These are phyloP conservation scores for Drosophila nikananu DNA, from an alignment of 1,140 invertebrate genomes.

Conservation along the genomic window DNA sequence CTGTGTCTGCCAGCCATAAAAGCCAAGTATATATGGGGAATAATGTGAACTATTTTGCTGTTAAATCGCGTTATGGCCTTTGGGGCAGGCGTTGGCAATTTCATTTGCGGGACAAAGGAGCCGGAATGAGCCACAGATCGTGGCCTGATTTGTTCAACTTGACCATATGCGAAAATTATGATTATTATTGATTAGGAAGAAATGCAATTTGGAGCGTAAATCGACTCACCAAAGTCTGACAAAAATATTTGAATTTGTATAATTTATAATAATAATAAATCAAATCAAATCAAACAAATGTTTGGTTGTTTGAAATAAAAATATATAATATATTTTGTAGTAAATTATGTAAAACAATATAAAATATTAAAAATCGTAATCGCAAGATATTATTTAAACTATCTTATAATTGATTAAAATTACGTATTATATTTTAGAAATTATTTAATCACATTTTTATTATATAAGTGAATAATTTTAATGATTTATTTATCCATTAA, in stretches of 20 bases:
- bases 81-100: constrained; percentile 16
- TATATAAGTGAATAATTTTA: too few species aligned
- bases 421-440: too few species aligned
- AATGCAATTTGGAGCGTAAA: neutral
- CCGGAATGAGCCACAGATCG: constrained; percentile 2
- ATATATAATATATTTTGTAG: neutral
- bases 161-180: constrained; percentile 2
- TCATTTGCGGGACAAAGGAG: constrained; percentile 14
- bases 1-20: constrained; percentile 20
- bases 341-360: too few species aligned
- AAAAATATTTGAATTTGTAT: neutral
- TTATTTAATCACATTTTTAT: too few species aligned
- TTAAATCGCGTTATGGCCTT: constrained; percentile 45
- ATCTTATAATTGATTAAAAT: too few species aligned
- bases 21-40: constrained; percentile 2
- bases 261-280: neutral
- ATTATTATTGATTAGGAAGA: neutral
- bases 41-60: constrained; percentile 43
- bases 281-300: too few species aligned
- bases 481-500: too few species aligned
- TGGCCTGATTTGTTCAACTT: constrained; percentile 26
- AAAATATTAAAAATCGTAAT: neutral
- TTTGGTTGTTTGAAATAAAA: neutral
- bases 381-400: too few species aligned
- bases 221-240: neutral